Percentiles rank a stretch among this genome's conserved stretches.
These are phyloP conservation scores for Oreohelix idahoensis DNA, from an alignment of 1,140 invertebrate genomes.

Conservation along the genomic window DNA sequence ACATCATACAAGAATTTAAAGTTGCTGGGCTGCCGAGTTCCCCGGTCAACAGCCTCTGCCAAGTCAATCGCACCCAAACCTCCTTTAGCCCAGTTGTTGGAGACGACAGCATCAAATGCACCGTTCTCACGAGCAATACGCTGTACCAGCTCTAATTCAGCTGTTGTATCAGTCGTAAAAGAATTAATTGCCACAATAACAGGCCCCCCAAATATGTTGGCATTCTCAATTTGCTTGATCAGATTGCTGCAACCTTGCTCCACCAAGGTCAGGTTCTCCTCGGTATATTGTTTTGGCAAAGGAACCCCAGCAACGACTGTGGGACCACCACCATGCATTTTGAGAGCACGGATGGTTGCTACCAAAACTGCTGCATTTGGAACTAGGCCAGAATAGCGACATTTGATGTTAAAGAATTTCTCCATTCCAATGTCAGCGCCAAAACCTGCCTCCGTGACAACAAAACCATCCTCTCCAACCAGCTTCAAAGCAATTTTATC, in stretches of 20 bases:
- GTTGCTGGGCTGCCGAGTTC: slow-evolving; percentile 78
- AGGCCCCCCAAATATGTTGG: slow-evolving; percentile 89
- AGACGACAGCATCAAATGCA: slow-evolving; percentile 89
- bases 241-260: slow-evolving; percentile 91
- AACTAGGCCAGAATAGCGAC: slow-evolving; percentile 87
- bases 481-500: slow-evolving; percentile 95
- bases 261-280: slow-evolving; percentile 90
- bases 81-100: slow-evolving; percentile 92
- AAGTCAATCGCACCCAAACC: slow-evolving; percentile 89
- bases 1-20: slow-evolving; percentile 90
- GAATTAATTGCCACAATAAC: slow-evolving; percentile 96
- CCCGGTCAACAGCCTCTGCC: slow-evolving; percentile 88
- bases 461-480: slow-evolving; percentile 91
- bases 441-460: slow-evolving; percentile 98
- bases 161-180: slow-evolving; percentile 87
- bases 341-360: slow-evolving; percentile 92
- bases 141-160: slow-evolving; percentile 88
- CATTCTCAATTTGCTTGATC: slow-evolving; percentile 94
- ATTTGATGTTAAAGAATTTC: slow-evolving; percentile 99
- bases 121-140: slow-evolving; percentile 82
- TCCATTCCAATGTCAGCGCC: slow-evolving; percentile 99
- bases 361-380: slow-evolving; percentile 95
- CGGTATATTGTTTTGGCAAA: slow-evolving; percentile 86
- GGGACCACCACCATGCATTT: slow-evolving; percentile 98
- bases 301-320: slow-evolving; percentile 87